These are phyloP conservation scores for Paracyclopina nana DNA, from an alignment of 1,140 invertebrate species.

Conservation along the genomic window DNA sequence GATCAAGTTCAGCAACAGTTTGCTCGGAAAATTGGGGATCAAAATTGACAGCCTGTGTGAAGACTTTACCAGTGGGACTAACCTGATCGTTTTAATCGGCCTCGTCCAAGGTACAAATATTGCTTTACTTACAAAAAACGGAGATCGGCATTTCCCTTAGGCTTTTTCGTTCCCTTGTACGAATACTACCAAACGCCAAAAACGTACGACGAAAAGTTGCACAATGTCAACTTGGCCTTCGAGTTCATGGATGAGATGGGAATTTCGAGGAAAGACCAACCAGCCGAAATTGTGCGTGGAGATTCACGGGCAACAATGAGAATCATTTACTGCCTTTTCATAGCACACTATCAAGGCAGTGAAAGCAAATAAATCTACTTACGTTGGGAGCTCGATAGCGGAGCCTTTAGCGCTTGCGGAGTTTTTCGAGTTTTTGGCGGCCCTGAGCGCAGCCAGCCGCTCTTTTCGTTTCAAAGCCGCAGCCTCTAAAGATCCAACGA, in stretches of 20 bases:
- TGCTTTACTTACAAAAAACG: neutral
- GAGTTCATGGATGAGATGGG: neutral
- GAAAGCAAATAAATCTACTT: neutral
- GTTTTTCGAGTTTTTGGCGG: constrained; percentile 1
- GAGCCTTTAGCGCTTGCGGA: neutral
- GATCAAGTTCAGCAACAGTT: neutral
- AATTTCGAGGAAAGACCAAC: no score
- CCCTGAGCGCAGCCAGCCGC: neutral
- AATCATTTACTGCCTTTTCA: neutral
- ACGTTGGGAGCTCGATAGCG: neutral
- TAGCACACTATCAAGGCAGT: neutral
- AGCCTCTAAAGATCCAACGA: neutral
- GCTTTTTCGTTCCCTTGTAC: neutral
- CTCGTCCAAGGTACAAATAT: neutral
- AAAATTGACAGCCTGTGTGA: neutral
- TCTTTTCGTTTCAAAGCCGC: neutral
- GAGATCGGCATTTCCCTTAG: neutral
- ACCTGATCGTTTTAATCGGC: neutral
- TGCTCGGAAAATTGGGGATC: neutral
- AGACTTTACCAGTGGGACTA: neutral
- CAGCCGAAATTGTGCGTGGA: neutral
- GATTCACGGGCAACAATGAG: neutral
- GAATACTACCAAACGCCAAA: neutral
- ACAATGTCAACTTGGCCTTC: neutral
- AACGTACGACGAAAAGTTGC: neutral